Evolutionary conservation across 2,113 vertebrate species (phyloP), one percentile per base, ranked within the genome.

Genomic region (Bubalus kerabau): DNA sequence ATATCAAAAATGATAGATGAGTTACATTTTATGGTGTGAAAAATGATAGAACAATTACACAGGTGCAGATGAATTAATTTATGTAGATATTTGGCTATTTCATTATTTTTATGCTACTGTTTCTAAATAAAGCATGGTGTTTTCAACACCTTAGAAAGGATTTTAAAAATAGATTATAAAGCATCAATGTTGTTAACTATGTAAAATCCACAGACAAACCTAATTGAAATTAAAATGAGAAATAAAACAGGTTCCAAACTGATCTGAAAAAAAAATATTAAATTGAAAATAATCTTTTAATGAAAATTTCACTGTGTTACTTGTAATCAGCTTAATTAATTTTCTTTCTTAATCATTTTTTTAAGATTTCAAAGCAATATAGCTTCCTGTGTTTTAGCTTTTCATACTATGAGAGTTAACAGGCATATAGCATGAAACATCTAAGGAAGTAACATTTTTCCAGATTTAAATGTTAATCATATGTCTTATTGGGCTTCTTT

Each of bases 21-120:
- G 11, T 82, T 78, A 17, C 26, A 62, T 76, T 95, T 95, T 85
- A 92, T 13, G 88, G 91, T 85, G 50, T 95, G 64, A 87, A 96
- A 96, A 95, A 46, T 54, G 36, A 85, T 52, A 89, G 57, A 94
- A 74, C 32, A 95, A 71, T 64, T 3, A n/a, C 46, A 67, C 50
- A 96, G 36, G 19, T 97, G 32, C 91, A 97, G 71, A 89, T 16
- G 81, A 94, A 94, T 87, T 90, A 92, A 94, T 96, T 52, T 71
- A 94, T 80, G 48, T 84, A 93, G 76, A 82, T 92, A 91, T 74
- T 90, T 89, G 92, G 48, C 10, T 91, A 36, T 94, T 94, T 81
- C 28, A 54, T 95, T 91, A 86, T 84, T 71, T 93, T 95, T 89
- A 64, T 96, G 81, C 12, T 92, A 43, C 40, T 78, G 30, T 91